phyloP scores from a whole-genome alignment of 2,888 invertebrate genomes.

The Orthonychiurus folsomi region DNA sequence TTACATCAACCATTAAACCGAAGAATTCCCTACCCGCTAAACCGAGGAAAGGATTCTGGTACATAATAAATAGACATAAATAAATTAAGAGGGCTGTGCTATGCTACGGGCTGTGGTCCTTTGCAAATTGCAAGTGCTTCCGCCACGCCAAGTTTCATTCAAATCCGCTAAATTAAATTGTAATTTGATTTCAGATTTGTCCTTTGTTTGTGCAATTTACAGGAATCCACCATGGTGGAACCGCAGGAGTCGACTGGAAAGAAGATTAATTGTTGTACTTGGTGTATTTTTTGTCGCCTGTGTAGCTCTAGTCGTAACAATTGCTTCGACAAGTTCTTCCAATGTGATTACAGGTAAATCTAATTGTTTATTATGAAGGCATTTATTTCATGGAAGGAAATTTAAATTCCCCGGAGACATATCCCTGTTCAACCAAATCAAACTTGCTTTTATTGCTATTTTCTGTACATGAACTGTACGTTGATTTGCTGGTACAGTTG shows the following conservation, averaged over 20 bases:
- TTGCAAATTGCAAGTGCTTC: no score
- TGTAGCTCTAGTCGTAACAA: constrained; percentile 54
- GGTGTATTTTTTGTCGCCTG: constrained; percentile 54
- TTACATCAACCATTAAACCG: not conserved
- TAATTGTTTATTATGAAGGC: no score
- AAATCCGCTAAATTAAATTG: no score
- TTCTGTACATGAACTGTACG: not conserved
- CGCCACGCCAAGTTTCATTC: not conserved
- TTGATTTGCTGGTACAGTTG: not conserved
- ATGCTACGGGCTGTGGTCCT: no score
- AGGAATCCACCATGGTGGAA: constrained; percentile 78
- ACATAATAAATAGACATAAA: not conserved
- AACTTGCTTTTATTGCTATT: not conserved
- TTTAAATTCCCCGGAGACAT: not conserved
- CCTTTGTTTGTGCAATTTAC: constrained; percentile 42
- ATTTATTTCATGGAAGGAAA: no score
- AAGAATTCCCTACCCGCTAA: not conserved
- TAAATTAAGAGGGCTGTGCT: no score
- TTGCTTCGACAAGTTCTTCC: constrained; percentile 46
- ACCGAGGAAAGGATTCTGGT: not conserved
- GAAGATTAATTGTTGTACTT: constrained; percentile 56
- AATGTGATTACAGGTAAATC: constrained; percentile 11
- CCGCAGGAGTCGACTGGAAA: constrained; percentile 62
- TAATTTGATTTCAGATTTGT: constrained; percentile 1
- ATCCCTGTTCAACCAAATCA: constrained; percentile 1